A percentile compares a stretch with the other conserved stretches of the same genome.
Conservation (phyloP, 2,797 vertebrate genomes). For the Peromyscus aztecus region DNA sequence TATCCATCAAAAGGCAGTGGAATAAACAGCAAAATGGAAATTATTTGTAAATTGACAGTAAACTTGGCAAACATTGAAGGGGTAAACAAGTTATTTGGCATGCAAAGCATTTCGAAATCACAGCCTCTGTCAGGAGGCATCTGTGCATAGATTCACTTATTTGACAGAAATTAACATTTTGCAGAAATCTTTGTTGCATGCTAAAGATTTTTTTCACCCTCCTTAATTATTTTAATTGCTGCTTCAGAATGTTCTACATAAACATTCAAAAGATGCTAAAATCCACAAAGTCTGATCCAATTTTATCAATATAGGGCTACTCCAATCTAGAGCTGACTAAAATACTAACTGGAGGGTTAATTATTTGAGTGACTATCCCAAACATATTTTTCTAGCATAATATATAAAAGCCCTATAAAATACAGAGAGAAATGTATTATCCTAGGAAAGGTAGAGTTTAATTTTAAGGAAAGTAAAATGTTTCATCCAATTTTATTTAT, state of each 20-base stretch:
- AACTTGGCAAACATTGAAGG: conserved; percentile 93
- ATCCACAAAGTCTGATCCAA: conserved; percentile 85
- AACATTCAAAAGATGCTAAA: conserved; percentile 89
- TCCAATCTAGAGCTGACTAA: conserved; percentile 71
- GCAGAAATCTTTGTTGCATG: conserved; percentile 93
- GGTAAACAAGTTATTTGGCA: conserved; percentile 92
- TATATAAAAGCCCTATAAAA: conserved; percentile 18
- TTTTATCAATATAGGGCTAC: conserved; percentile 75
- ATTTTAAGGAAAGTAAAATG: conserved; percentile 56
- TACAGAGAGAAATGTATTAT: conserved; percentile 41
- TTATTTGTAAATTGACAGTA: conserved; percentile 96
- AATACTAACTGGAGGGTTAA: conserved; percentile 60
- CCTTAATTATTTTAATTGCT: conserved; percentile 96
- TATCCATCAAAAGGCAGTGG: conserved; percentile 95
- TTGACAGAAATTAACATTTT: conserved; percentile 95
- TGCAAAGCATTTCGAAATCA: conserved; percentile 90
- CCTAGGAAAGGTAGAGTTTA: conserved; percentile 14
- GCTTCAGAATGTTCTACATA: conserved; percentile 88
- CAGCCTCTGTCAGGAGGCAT: conserved; percentile 93
- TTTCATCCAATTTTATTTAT: not conserved
- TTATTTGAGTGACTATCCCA: conserved; percentile 72
- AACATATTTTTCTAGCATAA: conserved; percentile 59
- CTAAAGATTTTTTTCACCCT: conserved; percentile 91
- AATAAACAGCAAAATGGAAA: conserved; percentile 96
- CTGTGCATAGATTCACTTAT: conserved; percentile 94